A percentile compares a stretch with the other conserved stretches of the same genome.
These are phyloP conservation scores for Pantherophis vulpinus DNA, from an alignment of 2,797 vertebrate genomes.

Conservation along the genomic window DNA sequence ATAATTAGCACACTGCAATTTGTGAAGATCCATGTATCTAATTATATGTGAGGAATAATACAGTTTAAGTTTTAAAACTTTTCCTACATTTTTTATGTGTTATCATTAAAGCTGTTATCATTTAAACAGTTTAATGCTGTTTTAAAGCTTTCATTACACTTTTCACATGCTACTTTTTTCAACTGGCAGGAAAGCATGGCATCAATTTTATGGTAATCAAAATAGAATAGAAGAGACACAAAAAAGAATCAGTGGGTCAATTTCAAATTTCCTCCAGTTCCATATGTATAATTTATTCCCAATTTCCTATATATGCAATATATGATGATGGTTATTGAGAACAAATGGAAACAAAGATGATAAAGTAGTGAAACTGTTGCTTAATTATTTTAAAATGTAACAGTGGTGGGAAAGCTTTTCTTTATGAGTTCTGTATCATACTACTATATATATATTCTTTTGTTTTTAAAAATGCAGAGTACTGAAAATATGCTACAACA, in stretches of 20 bases:
- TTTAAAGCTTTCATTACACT: not conserved
- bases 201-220: not conserved
- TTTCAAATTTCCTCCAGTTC: not conserved
- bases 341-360: not conserved
- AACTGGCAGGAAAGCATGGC: not conserved
- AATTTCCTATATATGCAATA: not conserved
- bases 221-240: not conserved
- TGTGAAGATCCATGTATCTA: not conserved
- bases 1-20: not conserved
- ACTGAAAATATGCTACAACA: not conserved
- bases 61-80: not conserved
- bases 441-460: not conserved
- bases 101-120: no score
- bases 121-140: not conserved
- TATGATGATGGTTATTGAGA: not conserved
- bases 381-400: not conserved
- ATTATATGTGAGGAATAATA: not conserved
- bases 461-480: not conserved
- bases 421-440: not conserved
- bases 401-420: not conserved
- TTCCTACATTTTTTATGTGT: not conserved
- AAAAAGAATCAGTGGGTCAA: not conserved
- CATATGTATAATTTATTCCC: not conserved
- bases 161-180: not conserved
- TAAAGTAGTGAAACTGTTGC: not conserved